A percentile compares a stretch with the other conserved stretches of the same genome.
These are phyloP conservation scores for Cyclophora punctaria DNA, from an alignment of 2,888 invertebrate species.

Conservation along the genomic window DNA sequence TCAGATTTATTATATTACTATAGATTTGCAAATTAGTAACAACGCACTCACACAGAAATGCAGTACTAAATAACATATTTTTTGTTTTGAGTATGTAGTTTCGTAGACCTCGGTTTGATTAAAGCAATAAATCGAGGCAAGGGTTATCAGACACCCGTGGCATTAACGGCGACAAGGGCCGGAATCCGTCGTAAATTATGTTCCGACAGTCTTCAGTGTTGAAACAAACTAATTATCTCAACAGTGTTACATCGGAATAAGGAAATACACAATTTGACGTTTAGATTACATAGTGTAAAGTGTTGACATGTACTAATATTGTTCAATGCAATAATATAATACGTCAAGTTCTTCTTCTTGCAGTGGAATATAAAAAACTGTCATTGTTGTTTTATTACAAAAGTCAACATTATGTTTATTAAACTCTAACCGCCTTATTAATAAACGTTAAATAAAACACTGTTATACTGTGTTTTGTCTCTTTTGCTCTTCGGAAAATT, in stretches of 20 bases:
- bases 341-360: not conserved
- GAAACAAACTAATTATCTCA: constrained; percentile 18
- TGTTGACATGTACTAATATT: not conserved
- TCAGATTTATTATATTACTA: too few relatives aligned
- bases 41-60: too few relatives aligned
- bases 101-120: constrained; percentile 43
- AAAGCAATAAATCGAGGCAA: constrained; percentile 59
- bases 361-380: not conserved
- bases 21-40: too few relatives aligned
- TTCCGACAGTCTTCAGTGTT: constrained; percentile 27
- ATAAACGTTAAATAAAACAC: too few relatives aligned
- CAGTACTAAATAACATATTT: too few relatives aligned
- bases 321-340: not conserved
- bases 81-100: too few relatives aligned
- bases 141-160: constrained; percentile 46
- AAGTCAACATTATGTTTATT: too few relatives aligned
- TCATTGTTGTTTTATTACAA: not conserved
- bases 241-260: not conserved
- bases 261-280: not conserved
- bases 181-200: constrained; percentile 58
- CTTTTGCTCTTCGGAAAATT: too few relatives aligned
- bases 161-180: constrained; percentile 53
- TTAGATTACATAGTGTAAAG: not conserved
- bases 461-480: too few relatives aligned
- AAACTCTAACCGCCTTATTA: too few relatives aligned